Percentiles rank a stretch among this genome's conserved stretches.
Evolutionary conservation across 2,888 invertebrate genomes (phyloP).

Genomic region (Plebejus argus): DNA sequence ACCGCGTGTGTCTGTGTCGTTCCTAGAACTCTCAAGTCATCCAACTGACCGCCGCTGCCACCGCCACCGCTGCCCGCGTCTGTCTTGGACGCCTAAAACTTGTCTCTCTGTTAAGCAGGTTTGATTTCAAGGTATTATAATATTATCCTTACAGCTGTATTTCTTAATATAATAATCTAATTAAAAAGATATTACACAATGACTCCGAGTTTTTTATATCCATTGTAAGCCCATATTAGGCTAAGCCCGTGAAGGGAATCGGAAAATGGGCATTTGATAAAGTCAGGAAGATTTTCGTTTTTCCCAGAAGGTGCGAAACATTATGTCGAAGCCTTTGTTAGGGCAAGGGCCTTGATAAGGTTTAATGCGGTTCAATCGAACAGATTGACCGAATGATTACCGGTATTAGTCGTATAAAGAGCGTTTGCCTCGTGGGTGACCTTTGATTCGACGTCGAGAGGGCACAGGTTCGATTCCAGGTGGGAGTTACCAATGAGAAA

Average conservation of each 20-base stretch:
- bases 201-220: background rate
- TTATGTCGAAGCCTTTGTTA: background rate
- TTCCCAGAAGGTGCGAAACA: constrained; percentile 4
- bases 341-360: background rate
- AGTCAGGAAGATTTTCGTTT: background rate
- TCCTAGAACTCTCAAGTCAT: too few species aligned
- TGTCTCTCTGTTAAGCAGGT: too few species aligned
- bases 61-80: too few species aligned
- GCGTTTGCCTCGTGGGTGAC: background rate
- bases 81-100: too few species aligned
- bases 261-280: background rate
- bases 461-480: background rate
- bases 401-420: background rate
- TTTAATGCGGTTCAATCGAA: constrained; percentile 8
- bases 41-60: too few species aligned
- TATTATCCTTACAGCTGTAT: too few species aligned
- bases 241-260: background rate
- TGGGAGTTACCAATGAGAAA: background rate
- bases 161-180: too few species aligned
- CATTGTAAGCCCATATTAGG: background rate
- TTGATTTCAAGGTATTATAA: too few species aligned
- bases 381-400: constrained; percentile 10
- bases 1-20: too few species aligned
- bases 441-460: background rate
- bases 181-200: background rate